These are phyloP conservation scores for Cerastoderma edule DNA, from an alignment of 2,888 invertebrate genomes.

Conservation along the genomic window DNA sequence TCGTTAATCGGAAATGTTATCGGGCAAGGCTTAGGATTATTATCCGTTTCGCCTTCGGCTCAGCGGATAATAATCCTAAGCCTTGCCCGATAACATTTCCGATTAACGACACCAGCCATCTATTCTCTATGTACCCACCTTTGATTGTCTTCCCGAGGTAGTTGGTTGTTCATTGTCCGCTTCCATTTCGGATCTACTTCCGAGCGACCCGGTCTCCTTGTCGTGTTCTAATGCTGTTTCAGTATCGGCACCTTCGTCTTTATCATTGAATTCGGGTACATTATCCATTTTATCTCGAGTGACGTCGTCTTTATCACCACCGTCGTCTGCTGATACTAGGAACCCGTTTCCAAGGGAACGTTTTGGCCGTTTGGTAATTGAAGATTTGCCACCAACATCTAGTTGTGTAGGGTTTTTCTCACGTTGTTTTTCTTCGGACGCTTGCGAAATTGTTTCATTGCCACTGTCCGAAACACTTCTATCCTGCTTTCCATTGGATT, in stretches of 20 bases:
- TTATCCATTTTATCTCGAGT: slow-evolving; percentile 7
- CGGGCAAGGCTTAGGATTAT: too few relatives aligned
- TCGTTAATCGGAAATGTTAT: too few relatives aligned
- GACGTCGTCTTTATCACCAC: slow-evolving; percentile 19
- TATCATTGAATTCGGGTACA: background rate
- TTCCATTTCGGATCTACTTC: too few relatives aligned
- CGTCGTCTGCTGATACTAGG: slow-evolving; percentile 31
- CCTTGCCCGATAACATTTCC: too few relatives aligned
- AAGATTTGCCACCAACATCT: background rate
- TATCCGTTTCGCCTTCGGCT: too few relatives aligned
- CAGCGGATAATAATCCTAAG: too few relatives aligned
- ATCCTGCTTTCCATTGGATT: background rate
- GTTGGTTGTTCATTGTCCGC: background rate
- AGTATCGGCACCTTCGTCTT: background rate
- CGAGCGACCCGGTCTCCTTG: too few relatives aligned
- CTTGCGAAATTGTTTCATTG: background rate
- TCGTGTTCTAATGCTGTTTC: too few relatives aligned
- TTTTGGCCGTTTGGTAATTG: slow-evolving; percentile 22
- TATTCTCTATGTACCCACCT: background rate
- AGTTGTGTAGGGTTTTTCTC: background rate
- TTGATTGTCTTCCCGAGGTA: slow-evolving; percentile 5
- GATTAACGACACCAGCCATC: too few relatives aligned
- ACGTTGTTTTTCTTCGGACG: background rate
- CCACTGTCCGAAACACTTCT: background rate
- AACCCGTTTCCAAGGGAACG: slow-evolving; percentile 45